Evolutionary conservation across 2,888 invertebrate species (phyloP).

Genomic region (Euzetes globulus): DNA sequence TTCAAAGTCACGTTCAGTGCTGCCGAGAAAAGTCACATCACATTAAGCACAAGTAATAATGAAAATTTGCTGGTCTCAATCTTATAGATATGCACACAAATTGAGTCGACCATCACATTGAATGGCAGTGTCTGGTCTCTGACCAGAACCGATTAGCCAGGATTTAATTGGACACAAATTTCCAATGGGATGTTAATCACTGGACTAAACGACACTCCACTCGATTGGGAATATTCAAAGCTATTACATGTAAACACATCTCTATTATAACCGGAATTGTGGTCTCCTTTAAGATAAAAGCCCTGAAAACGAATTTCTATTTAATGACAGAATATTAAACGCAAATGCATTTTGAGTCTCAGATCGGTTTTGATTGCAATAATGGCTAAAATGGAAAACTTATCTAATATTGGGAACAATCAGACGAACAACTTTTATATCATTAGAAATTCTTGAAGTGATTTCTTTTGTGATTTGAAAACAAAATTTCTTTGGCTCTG

Average conservation of each 20-base stretch:
- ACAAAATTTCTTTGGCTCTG: neutral
- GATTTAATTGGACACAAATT: slow-evolving; percentile 18
- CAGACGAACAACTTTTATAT: neutral
- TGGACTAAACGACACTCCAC: slow-evolving; percentile 13
- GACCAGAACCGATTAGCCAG: slow-evolving; percentile 16
- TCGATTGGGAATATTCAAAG: slow-evolving; percentile 20
- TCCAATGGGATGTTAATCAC: slow-evolving; percentile 27
- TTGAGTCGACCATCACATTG: neutral
- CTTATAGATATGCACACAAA: neutral
- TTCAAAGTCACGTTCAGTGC: slow-evolving; percentile 17
- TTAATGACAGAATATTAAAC: slow-evolving; percentile 16
- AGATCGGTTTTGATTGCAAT: neutral
- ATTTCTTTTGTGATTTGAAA: slow-evolving; percentile 5
- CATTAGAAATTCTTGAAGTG: slow-evolving; percentile 23
- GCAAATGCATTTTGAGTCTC: neutral
- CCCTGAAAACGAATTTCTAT: neutral
- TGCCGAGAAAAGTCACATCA: neutral
- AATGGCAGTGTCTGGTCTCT: neutral
- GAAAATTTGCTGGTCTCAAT: neutral
- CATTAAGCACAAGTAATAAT: neutral
- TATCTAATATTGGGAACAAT: neutral
- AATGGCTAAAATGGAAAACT: neutral
- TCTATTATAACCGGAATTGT: neutral
- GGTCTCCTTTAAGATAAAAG: slow-evolving; percentile 11
- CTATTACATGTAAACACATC: neutral